These are phyloP conservation scores for Andrena minutula DNA, from an alignment of 2,888 invertebrate species.

Conservation along the genomic window DNA sequence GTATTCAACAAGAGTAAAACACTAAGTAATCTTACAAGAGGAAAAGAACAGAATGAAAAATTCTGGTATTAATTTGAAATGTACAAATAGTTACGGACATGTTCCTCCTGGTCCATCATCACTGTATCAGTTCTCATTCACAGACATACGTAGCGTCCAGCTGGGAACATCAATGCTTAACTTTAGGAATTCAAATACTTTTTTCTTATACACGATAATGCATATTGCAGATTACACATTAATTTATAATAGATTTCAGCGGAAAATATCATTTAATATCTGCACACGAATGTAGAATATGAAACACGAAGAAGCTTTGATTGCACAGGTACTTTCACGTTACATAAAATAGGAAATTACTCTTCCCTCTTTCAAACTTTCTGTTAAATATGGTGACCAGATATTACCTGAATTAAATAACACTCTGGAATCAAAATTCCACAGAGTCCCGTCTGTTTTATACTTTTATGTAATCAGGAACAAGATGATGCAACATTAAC, in stretches of 20 bases:
- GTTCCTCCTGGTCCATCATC: conserved; percentile 78
- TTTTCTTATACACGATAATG: neutral
- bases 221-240: neutral
- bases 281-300: neutral
- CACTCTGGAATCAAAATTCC: neutral
- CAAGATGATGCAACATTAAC: conserved; percentile 33
- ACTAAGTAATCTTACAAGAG: conserved; percentile 39
- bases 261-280: neutral
- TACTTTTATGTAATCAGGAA: conserved; percentile 11
- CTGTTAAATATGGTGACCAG: neutral
- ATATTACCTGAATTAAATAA: neutral
- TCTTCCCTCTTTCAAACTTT: neutral
- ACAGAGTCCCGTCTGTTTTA: neutral
- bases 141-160: conserved; percentile 72
- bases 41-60: conserved; percentile 34
- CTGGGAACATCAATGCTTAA: conserved; percentile 72
- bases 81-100: conserved; percentile 65
- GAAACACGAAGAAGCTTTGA: neutral
- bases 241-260: neutral
- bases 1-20: conserved; percentile 4
- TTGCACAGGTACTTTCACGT: too few relatives aligned
- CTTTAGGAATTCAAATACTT: conserved; percentile 22
- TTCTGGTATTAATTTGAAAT: conserved; percentile 41
- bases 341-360: too few relatives aligned
- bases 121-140: conserved; percentile 71